Base-by-base conservation (phyloP, 2,888 invertebrate genomes). In the Chloroclystis v-ata region DNA sequence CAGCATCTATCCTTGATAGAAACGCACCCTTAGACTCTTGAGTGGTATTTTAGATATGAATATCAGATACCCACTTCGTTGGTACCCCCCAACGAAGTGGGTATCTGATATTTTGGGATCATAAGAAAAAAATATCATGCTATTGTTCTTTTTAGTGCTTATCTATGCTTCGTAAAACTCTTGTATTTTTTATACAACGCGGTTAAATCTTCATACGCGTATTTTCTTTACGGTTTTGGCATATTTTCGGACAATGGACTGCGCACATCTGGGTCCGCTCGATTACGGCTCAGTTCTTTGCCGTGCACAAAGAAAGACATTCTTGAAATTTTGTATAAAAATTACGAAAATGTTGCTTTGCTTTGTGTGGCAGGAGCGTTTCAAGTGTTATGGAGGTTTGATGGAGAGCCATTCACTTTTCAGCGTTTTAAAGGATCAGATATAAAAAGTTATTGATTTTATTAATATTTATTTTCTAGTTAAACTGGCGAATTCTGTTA, bases 231-330 rank as follows among this genome's bases (percentile, higher is more conserved):
- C 30, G 37, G 26, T 24, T 44, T 43, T 28, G 32, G 40, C 44
- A 60, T 59, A 60, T 56, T 53, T 60, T 60, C 51, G 63, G 60
- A 67, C 60, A 63, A 63, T 61, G 55, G 59, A 49, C 59, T 58
- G 40, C 30, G 45, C 44, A 49, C 44, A 57, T 46, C 58, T 59
- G 58, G 40, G 33, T 41, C 47, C 58, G 49, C 59, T 62, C 61
- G 49, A 66, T 61, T 60, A 62, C 55, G 56, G 54, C 57, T 61
- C 59, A 30, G 54, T 65, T 60, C 59, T 57, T 61, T 52, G 50
- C 54, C 51, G 50, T 60, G 57, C 56, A 61, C 56, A 60, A 60
- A 57, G 56, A 59, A 49, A 49, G 53, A 52, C 55, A 56, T 61
- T 61, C 55, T 60, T 53, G 59, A 62, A 63, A 59, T 54, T 56